Percentiles rank a stretch among this genome's conserved stretches.
Conservation (phyloP, 2,888 invertebrate species). For the Fragum fragum region DNA sequence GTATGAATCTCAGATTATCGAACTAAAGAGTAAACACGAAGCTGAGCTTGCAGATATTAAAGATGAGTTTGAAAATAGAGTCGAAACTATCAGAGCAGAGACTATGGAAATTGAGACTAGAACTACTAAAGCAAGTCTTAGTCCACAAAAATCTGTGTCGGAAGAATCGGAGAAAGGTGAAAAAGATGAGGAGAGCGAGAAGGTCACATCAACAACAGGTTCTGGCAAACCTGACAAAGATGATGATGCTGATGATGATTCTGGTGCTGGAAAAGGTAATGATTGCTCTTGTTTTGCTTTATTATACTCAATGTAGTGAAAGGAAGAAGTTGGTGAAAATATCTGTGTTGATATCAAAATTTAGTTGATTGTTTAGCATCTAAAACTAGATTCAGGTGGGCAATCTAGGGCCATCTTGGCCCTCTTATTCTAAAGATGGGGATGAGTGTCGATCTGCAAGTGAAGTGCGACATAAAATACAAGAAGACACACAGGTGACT, state of each 20-base stretch:
- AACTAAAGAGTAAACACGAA: conserved; percentile 46
- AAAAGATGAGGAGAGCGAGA: conserved; percentile 47
- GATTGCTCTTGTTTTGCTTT: too few relatives aligned
- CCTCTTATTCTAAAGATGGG: too few relatives aligned
- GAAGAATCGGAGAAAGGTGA: conserved; percentile 57
- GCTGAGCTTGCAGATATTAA: conserved; percentile 35
- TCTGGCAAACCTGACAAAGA: conserved; percentile 44
- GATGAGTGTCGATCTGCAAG: too few relatives aligned
- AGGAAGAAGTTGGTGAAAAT: too few relatives aligned
- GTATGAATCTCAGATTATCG: conserved; percentile 57
- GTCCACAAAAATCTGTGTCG: conserved; percentile 20
- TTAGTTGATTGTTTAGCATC: too few relatives aligned
- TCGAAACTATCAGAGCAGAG: conserved; percentile 42
- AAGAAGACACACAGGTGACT: too few relatives aligned
- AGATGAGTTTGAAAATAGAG: conserved; percentile 42
- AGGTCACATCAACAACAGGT: conserved; percentile 33
- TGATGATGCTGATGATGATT: conserved; percentile 56
- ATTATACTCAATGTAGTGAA: too few relatives aligned
- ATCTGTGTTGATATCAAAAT: too few relatives aligned
- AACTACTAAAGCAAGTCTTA: conserved; percentile 3
- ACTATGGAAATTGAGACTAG: not conserved
- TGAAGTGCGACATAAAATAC: too few relatives aligned
- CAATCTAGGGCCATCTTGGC: too few relatives aligned
- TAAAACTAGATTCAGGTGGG: too few relatives aligned
- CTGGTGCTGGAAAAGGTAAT: conserved; percentile 23